Conservation (phyloP, 2,113 vertebrate species). For the Gopherus evgoodei region DNA sequence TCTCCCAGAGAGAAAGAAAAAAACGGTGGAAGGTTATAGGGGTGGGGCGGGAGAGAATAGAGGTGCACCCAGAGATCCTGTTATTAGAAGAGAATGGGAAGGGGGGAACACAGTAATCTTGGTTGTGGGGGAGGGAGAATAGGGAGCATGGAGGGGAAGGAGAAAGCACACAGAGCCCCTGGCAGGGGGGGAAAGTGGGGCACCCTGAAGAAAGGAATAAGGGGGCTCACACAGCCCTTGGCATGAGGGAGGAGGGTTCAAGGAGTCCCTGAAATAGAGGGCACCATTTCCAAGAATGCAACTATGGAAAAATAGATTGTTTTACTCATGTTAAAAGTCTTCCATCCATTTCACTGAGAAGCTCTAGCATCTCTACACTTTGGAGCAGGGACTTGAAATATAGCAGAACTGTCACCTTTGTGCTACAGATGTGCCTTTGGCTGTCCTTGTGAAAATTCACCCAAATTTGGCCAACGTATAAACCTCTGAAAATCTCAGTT, state of each 20-base stretch:
- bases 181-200: neutral
- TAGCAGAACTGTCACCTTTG: neutral
- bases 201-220: neutral
- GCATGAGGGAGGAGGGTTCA: too few species aligned
- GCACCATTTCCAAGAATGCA: neutral
- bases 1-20: neutral
- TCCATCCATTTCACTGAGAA: neutral
- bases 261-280: too few species aligned
- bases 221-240: too few species aligned
- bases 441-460: neutral
- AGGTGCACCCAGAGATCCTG: too few species aligned
- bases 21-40: too few species aligned
- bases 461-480: neutral
- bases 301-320: neutral
- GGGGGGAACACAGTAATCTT: too few species aligned
- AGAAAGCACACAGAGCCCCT: neutral
- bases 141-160: neutral
- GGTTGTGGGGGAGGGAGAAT: neutral
- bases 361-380: neutral
- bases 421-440: neutral
- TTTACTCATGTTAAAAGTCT: neutral
- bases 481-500: neutral
- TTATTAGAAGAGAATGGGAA: too few species aligned
- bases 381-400: neutral
- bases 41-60: too few species aligned